Evolutionary conservation across 1,140 invertebrate genomes (phyloP), one percentile per base, ranked within the genome.

Genomic region (Ceratina calcarata): DNA sequence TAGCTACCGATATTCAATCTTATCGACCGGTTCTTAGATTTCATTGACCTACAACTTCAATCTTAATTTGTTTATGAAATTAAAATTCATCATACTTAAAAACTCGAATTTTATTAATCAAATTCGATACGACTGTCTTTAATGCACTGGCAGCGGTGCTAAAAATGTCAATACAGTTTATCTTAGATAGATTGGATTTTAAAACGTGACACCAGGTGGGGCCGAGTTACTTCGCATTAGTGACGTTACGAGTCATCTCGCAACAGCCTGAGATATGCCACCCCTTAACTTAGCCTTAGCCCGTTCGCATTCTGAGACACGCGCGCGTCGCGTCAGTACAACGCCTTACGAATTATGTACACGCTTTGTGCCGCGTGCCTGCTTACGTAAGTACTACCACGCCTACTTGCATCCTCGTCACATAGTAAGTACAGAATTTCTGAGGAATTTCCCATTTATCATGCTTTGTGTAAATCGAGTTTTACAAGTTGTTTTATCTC

Each of bases 291-390:
- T 27, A 18, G 0, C 51, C 24, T 37, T 27, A 18, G 0, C 51
- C 24, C 51, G 27, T 37, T 70, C 68, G 20, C 24, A 37, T 70
- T 37, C 68, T 37, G 68, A 70, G 68, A 58, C 68, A 37, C 53
- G 53, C 57, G 53, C 68, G 57, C 27, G 24, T 70, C 68, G 32
- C 32, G 68, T 70, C 68, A 70, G 24, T 49, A 57, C 68, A 20
- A 70, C 27, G 53, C 53, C 37, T 70, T 57, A 70, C 18, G 68
- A 70, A 70, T 70, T 70, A 70, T 70, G 53, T 70, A 57, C 68
- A 24, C 57, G 37, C 53, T 32, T 57, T 69, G 51, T 37, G 18
- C 18, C 27, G 18, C 27, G 13, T 57, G 16, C 18, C 37, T 57
- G n/a, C 32, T 7, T 70, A 37, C 27, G 27, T 57, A 45, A 45